These are phyloP conservation scores for Cynoglossus semilaevis DNA, from an alignment of 2,113 vertebrate genomes.

Conservation along the genomic window DNA sequence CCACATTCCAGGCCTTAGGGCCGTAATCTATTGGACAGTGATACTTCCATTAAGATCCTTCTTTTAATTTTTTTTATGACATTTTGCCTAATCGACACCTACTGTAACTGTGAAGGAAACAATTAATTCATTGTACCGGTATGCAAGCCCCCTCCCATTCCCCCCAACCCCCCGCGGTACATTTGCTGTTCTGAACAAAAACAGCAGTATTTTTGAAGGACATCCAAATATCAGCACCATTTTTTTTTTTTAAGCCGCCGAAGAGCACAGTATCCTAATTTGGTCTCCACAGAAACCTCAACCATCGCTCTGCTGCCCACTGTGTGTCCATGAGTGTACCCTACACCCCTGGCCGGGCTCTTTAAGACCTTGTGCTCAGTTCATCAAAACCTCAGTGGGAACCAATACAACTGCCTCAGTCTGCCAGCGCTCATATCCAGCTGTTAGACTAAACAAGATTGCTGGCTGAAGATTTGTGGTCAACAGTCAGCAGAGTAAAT, in stretches of 20 bases:
- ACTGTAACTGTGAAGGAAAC: too few species aligned
- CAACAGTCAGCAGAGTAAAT: conserved; percentile 46
- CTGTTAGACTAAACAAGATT: conserved; percentile 60
- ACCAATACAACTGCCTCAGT: conserved; percentile 30
- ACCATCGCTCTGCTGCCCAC: conserved; percentile 40
- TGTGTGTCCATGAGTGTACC: conserved; percentile 51
- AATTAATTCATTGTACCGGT: too few species aligned
- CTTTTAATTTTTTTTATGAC: background rate
- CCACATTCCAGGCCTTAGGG: too few species aligned
- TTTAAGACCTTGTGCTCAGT: conserved; percentile 27
- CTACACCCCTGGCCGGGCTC: conserved; percentile 36
- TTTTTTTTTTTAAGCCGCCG: too few species aligned
- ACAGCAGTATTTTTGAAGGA: conserved; percentile 25
- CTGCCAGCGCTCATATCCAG: conserved; percentile 45
- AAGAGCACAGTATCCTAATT: conserved; percentile 21
- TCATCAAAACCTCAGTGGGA: conserved; percentile 48
- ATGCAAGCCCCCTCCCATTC: too few species aligned
- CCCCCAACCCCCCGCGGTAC: background rate
- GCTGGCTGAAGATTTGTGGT: conserved; percentile 29
- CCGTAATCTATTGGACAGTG: too few species aligned
- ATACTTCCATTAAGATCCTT: background rate
- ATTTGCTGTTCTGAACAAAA: conserved; percentile 17
- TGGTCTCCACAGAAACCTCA: conserved; percentile 67
- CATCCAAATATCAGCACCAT: conserved; percentile 36
- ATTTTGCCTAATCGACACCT: too few species aligned